These are phyloP conservation scores for Urocitellus parryii DNA, from an alignment of 2,113 vertebrate species.

Conservation along the genomic window DNA sequence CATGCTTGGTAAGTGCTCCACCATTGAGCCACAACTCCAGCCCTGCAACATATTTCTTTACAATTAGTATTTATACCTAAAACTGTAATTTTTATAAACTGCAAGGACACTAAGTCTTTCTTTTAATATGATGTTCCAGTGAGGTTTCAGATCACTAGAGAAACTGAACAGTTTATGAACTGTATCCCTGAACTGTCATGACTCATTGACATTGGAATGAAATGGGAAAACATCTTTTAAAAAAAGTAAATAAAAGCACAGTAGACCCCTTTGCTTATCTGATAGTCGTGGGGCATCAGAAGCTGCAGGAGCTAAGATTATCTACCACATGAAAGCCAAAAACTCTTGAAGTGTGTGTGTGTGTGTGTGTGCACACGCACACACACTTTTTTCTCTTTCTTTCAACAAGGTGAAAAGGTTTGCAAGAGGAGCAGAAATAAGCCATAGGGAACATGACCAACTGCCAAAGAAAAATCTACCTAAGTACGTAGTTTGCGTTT, in stretches of 20 bases:
- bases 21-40: too few species aligned
- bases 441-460: neutral
- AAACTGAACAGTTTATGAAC: neutral
- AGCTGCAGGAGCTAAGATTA: neutral
- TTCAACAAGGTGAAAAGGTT: conserved; percentile 12
- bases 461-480: neutral
- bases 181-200: neutral
- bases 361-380: too few species aligned
- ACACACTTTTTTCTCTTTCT: neutral
- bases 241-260: neutral
- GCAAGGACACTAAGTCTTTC: neutral
- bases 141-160: neutral
- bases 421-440: conserved; percentile 16
- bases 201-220: neutral
- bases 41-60: neutral
- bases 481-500: conserved; percentile 11
- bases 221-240: conserved; percentile 11
- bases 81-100: conserved; percentile 20
- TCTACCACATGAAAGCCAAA: neutral
- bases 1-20: too few species aligned
- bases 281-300: neutral
- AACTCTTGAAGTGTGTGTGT: neutral
- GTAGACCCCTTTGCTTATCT: neutral
- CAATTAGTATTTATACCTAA: conserved; percentile 44
- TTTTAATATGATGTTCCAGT: neutral